These are phyloP conservation scores for Oophaga pumilio DNA, from an alignment of 2,113 vertebrate species.

Conservation along the genomic window DNA sequence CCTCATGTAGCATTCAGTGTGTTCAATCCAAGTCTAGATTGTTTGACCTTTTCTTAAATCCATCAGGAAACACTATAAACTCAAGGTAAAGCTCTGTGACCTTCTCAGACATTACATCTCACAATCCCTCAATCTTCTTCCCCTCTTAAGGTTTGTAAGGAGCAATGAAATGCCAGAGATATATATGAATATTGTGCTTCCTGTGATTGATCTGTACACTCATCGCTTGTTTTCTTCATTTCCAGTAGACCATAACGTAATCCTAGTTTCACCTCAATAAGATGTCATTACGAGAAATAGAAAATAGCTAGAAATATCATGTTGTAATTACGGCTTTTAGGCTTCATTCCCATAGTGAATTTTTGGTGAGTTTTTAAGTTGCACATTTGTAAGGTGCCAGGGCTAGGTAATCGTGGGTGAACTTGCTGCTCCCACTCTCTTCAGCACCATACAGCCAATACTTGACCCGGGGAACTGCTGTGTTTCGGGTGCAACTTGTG, in stretches of 20 bases:
- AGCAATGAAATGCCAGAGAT: conserved; percentile 48
- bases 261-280: conserved; percentile 21
- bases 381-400: no score
- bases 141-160: conserved; percentile 29
- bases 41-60: conserved; percentile 52
- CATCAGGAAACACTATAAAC: conserved; percentile 28
- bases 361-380: no score
- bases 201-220: conserved; percentile 33
- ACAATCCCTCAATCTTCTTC: conserved; percentile 26
- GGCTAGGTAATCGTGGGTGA: no score
- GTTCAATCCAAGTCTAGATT: conserved; percentile 37
- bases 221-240: conserved; percentile 16
- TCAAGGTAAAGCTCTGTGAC: conserved; percentile 35
- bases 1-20: not conserved
- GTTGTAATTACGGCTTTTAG: not conserved
- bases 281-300: conserved; percentile 7
- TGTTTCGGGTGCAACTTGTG: no score
- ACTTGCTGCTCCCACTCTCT: no score
- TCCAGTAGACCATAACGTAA: conserved; percentile 45
- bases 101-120: conserved; percentile 18
- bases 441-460: no score
- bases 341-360: no score
- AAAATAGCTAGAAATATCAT: not conserved
- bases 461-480: no score
- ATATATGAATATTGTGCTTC: conserved; percentile 41